Base-by-base conservation (phyloP, 2,797 vertebrate species). In the Petrocephalus sullivani region DNA sequence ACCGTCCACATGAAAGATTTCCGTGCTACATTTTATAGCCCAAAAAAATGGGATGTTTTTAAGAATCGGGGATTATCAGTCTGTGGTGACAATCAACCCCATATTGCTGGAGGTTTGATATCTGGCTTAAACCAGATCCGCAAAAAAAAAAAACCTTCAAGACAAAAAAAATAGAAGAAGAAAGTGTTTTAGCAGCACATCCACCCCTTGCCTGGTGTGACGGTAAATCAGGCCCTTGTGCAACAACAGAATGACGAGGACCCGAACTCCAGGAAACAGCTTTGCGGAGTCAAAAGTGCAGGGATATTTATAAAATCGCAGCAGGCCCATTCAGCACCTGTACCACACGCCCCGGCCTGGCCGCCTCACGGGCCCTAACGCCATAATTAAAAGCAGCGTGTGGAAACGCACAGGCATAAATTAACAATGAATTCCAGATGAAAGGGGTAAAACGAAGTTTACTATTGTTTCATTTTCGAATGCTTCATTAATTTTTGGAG, bases 241-340 rank as follows among this genome's bases (percentile, higher is more conserved):
- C 81, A 89, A 51, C 21, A 64, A 61, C 33, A 49, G 91, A 90
- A 93, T 94, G 94, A 93, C 92, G 94, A 89, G 93, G 94, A 93
- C 93, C 92, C 92, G 87, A 91, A 93, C 93, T 92, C 95, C 94
- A 95, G 95, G 95, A 96, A 95, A 94, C 93, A 91, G 92, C 93
- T 95, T 96, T 94, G 95, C 94, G 94, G 94, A 96, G 95, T 96
- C 95, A 95, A 95, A 94, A 95, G 96, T 95, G 95, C 94, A 96
- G 89, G 28, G 91, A 93, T 96, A 95, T 96, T 96, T 96, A 95
- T 95, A 95, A 94, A 95, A 96, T 95, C 94, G 95, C 94, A 95
- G 94, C 89, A 91, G 94, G 95, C 95, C 94, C 95, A 94, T 94
- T 94, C 92, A 93, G 90, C 93, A 91, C 91, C 90, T 87, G 87